A percentile compares a stretch with the other conserved stretches of the same genome.
phyloP scores from a whole-genome alignment of 2,888 invertebrate genomes.

The Morpho deidamia region DNA sequence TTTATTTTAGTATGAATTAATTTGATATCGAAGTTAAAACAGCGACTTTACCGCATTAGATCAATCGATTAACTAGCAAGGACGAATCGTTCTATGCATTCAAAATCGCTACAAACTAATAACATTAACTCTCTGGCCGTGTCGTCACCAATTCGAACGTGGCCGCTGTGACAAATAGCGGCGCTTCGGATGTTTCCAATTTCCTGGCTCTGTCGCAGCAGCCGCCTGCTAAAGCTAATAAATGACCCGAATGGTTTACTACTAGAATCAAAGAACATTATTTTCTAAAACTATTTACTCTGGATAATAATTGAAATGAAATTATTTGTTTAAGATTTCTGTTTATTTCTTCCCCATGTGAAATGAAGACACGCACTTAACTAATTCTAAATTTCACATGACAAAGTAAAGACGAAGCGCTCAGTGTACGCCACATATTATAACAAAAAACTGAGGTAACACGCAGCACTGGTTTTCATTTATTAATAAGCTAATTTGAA shows the following conservation, averaged over 20 bases:
- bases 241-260: constrained; percentile 10
- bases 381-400: too few species aligned
- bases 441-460: too few species aligned
- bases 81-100: constrained; percentile 13
- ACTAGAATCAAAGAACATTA: constrained; percentile 5
- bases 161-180: constrained; percentile 45
- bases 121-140: constrained; percentile 35
- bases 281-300: not conserved
- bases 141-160: constrained; percentile 39
- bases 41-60: not conserved
- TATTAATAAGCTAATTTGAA: too few species aligned
- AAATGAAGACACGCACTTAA: too few species aligned
- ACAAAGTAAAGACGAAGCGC: too few species aligned
- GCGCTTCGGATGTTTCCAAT: constrained; percentile 58
- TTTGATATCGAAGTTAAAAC: too few species aligned
- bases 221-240: constrained; percentile 23
- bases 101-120: constrained; percentile 28
- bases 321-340: too few species aligned
- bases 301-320: too few species aligned
- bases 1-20: too few species aligned
- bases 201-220: constrained; percentile 39
- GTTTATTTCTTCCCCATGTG: too few species aligned
- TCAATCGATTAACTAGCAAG: constrained; percentile 10
- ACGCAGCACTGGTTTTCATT: too few species aligned
- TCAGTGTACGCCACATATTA: too few species aligned